Evolutionary conservation across 2,888 invertebrate genomes (phyloP), one percentile per base, ranked within the genome.

Genomic region (Agriotes lineatus): DNA sequence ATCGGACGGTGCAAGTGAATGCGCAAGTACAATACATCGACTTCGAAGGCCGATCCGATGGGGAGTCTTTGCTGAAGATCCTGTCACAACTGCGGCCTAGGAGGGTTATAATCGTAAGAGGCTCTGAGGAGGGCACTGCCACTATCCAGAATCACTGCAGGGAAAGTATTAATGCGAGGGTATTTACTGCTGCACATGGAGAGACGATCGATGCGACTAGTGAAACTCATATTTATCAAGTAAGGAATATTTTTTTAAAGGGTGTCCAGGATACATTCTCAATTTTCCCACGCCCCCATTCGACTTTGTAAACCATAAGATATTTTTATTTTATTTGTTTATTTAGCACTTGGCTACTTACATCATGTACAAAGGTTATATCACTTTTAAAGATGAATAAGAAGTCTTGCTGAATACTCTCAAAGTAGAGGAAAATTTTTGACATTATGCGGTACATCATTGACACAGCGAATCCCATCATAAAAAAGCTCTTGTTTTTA

Each of bases 221-320:
- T 0, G 99, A 99, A 84, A 96, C 96, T 0, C 96, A 98, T 79
- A 99, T 99, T 77, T 99, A 97, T 84, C 99, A 99, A 88, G 96
- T 95, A 80, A 68, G 18, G 5, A 39, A 35, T 35, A 2, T 35
- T 35, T 35, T 30, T 6, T 9, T 9, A 30, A 9, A 6, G 9
- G 30, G n/a, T n/a, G n/a, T n/a, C n/a, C n/a, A n/a, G n/a, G n/a
- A n/a, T n/a, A n/a, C n/a, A n/a, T n/a, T n/a, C n/a, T n/a, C n/a
- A n/a, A n/a, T n/a, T n/a, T n/a, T n/a, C n/a, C n/a, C n/a, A n/a
- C n/a, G n/a, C n/a, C n/a, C n/a, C n/a, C n/a, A n/a, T n/a, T n/a
- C n/a, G n/a, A n/a, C n/a, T n/a, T n/a, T n/a, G n/a, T n/a, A n/a
- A n/a, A n/a, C n/a, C n/a, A n/a, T n/a, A n/a, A n/a, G n/a, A n/a